A percentile compares a stretch with the other conserved stretches of the same genome.
Conservation (phyloP, 30 jellyfish, hydroid and myxozoan species). For the Pseudorhiza aurosa region DNA sequence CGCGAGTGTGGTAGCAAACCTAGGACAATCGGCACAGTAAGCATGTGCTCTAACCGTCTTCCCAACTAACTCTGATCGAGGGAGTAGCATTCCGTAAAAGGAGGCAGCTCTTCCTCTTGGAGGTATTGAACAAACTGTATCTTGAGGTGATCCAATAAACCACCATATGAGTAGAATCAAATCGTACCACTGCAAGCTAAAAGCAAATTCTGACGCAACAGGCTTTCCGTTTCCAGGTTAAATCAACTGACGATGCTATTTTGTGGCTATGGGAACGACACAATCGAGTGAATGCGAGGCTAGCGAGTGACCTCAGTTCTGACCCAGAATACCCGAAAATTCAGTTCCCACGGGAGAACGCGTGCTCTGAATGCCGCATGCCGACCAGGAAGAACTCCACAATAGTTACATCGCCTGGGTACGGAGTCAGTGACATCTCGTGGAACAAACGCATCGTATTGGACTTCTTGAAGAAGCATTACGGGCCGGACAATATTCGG, state of each 20-base stretch:
- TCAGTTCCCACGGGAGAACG: constrained; percentile 86
- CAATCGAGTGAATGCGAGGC: constrained; percentile 91
- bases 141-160: too few relatives aligned
- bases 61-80: too few relatives aligned
- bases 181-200: too few relatives aligned
- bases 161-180: too few relatives aligned
- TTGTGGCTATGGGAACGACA: constrained; percentile 96
- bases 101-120: too few relatives aligned
- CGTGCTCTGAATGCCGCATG: constrained; percentile 85
- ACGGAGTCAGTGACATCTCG: constrained; percentile 67
- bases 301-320: constrained; percentile 79
- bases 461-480: constrained; percentile 89
- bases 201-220: too few relatives aligned
- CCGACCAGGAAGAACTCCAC: constrained; percentile 58
- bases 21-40: too few relatives aligned
- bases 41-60: too few relatives aligned
- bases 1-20: too few relatives aligned
- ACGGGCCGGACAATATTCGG: constrained; percentile 94
- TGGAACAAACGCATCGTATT: constrained; percentile 81
- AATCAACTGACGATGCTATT: constrained; percentile 83
- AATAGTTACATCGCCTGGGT: constrained; percentile 79
- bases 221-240: constrained; percentile 49
- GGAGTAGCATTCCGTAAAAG: too few relatives aligned
- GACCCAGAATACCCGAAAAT: constrained; percentile 92
- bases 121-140: too few relatives aligned